phyloP scores from a whole-genome alignment of 2,888 invertebrate genomes.

The Melinaea menophilus region DNA sequence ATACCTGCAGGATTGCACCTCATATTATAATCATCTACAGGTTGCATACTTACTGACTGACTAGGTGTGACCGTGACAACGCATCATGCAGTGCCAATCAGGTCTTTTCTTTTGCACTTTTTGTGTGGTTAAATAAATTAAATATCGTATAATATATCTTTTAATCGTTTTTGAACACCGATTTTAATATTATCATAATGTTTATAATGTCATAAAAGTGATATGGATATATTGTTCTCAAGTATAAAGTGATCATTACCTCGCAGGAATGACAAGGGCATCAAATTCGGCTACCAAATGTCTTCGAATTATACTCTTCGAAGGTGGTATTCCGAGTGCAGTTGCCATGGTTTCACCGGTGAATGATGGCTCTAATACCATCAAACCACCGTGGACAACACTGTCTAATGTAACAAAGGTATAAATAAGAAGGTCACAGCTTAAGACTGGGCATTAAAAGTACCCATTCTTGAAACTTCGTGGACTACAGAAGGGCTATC shows the following conservation, averaged over 20 bases:
- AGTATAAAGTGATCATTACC: constrained; percentile 74
- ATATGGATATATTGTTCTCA: constrained; percentile 9
- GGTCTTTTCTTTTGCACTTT: constrained; percentile 28
- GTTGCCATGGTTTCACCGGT: constrained; percentile 97
- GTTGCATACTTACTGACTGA: constrained; percentile 44
- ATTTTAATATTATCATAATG: constrained; percentile 13
- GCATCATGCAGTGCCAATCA: constrained; percentile 53
- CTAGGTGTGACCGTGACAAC: constrained; percentile 45
- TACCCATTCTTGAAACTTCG: too few relatives aligned
- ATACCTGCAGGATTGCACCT: constrained; percentile 82
- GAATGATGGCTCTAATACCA: constrained; percentile 95
- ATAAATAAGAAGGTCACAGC: background rate
- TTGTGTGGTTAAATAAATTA: constrained; percentile 12
- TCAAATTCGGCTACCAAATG: constrained; percentile 95
- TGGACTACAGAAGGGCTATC: too few relatives aligned
- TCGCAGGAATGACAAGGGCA: constrained; percentile 93
- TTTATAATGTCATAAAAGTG: constrained; percentile 8
- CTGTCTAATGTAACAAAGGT: constrained; percentile 80
- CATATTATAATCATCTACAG: constrained; percentile 76
- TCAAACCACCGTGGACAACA: constrained; percentile 96
- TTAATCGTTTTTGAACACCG: constrained; percentile 10
- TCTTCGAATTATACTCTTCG: constrained; percentile 94
- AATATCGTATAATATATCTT: constrained; percentile 23
- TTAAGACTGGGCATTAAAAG: too few relatives aligned
- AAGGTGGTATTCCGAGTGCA: constrained; percentile 93